Evolutionary conservation across 2,113 vertebrate genomes (phyloP), one percentile per base, ranked within the genome.

Genomic region (Casuarius casuarius): DNA sequence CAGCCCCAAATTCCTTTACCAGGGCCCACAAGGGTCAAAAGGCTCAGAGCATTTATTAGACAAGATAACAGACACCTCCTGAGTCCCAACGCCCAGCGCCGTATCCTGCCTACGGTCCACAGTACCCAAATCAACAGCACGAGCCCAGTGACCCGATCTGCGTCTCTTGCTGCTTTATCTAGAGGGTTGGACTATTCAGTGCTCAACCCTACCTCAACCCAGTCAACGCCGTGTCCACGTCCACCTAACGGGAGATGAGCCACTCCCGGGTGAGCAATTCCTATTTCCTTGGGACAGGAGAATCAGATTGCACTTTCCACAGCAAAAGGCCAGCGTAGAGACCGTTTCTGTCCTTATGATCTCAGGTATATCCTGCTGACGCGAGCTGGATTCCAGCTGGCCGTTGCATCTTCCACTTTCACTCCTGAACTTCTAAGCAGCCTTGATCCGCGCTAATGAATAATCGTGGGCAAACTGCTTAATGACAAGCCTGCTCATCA

Each of bases 331-430:
- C 58, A 89, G 40, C 40, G 26, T 58, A 28, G 0, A 26, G 1
- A 44, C 23, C 0, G 12, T 38, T 68, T 20, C 44, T 54, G 48
- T 51, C 20, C 52, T 7, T 0, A 0, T 5, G 62, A 71, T 9
- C 33, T 33, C 72, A 74, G 23, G 31, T 1, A 3, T 44, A 49
- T 33, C 42, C 59, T 63, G 42, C 16, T 1, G 10, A 68, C 42
- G 9, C 7, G 2, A 46, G n/a, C 1, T 3, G 33, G 44, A 56
- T 56, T 23, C 54, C 74, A 77, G 31, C 9, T 70, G 90, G 44
- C 8, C 23, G 28, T n/a, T 28, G 22, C 73, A 85, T 33, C 56
- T 29, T 38, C 6, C 0, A 2, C 28, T 66, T 74, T 31, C 56
- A 66, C 21, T 14, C 31, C 28, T 38, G 89, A 51, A 66, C 10